phyloP scores from a whole-genome alignment of 2,797 vertebrate species.

The Anas flavirostris region DNA sequence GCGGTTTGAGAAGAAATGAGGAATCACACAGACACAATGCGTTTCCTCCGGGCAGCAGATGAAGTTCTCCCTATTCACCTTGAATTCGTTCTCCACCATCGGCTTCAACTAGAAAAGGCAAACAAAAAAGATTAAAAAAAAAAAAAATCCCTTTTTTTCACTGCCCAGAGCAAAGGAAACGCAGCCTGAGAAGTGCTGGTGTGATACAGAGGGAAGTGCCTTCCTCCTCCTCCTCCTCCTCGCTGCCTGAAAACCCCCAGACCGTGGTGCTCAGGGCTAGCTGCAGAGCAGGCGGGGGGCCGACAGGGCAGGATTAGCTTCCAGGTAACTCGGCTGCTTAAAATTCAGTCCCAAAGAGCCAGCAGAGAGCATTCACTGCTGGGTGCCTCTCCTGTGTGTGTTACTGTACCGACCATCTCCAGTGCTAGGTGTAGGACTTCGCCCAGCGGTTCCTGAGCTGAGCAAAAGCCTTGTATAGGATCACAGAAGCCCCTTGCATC shows the following conservation, averaged over 20 bases:
- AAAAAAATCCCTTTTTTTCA: not conserved
- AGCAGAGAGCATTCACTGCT: not conserved
- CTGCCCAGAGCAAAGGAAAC: not conserved
- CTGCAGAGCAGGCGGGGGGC: not conserved
- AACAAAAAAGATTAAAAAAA: not conserved
- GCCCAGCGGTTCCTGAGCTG: not conserved
- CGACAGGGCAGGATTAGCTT: not conserved
- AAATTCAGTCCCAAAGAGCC: not conserved
- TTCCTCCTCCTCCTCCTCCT: not conserved
- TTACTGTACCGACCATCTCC: not conserved
- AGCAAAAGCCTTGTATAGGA: not conserved
- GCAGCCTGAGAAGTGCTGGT: not conserved
- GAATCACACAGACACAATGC: not conserved
- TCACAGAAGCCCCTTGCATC: not conserved
- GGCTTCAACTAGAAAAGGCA: not conserved
- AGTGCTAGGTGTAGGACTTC: not conserved
- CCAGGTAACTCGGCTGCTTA: not conserved
- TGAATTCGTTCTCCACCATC: not conserved
- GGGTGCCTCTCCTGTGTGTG: not conserved
- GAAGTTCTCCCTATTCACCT: not conserved
- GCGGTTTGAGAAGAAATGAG: not conserved
- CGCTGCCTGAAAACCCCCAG: not conserved
- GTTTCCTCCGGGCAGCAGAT: not conserved
- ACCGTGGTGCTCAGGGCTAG: too few species aligned
- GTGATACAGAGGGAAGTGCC: not conserved